These are phyloP conservation scores for Mobula birostris DNA, from an alignment of 2,113 vertebrate genomes.

Conservation along the genomic window DNA sequence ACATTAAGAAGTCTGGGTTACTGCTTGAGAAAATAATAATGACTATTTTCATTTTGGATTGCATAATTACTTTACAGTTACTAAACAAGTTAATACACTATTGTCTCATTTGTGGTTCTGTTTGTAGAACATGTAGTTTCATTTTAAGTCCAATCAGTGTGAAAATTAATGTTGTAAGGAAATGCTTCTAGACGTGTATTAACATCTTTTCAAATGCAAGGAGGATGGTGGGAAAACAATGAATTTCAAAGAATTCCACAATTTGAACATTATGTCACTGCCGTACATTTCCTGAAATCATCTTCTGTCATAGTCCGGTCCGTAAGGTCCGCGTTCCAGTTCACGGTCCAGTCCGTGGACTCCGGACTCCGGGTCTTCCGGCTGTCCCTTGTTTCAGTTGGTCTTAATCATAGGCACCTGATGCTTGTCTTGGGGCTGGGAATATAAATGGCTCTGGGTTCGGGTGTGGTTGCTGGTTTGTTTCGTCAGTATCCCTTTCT, in stretches of 20 bases:
- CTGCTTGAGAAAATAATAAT: neutral
- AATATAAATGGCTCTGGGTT: too few species aligned
- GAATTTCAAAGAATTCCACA: neutral
- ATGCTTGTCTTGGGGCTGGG: too few species aligned
- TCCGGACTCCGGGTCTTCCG: too few species aligned
- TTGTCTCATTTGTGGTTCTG: conserved; percentile 4
- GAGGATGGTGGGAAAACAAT: neutral
- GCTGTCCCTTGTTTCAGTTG: too few species aligned
- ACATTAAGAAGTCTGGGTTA: neutral
- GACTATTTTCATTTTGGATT: neutral
- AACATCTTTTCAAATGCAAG: neutral
- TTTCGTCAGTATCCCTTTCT: too few species aligned
- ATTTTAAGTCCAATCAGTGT: conserved; percentile 8
- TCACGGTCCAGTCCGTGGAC: too few species aligned
- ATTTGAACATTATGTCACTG: neutral
- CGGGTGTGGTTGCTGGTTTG: too few species aligned
- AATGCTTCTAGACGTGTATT: neutral
- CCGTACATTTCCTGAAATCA: neutral
- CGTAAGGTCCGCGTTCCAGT: too few species aligned
- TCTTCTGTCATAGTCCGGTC: too few species aligned
- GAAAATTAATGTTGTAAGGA: neutral
- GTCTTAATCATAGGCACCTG: too few species aligned
- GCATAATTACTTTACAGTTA: conserved; percentile 12
- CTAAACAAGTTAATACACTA: conserved; percentile 15
- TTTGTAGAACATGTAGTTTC: neutral